These are phyloP conservation scores for Eumaeus atala DNA, from an alignment of 1,140 invertebrate genomes.

Conservation along the genomic window DNA sequence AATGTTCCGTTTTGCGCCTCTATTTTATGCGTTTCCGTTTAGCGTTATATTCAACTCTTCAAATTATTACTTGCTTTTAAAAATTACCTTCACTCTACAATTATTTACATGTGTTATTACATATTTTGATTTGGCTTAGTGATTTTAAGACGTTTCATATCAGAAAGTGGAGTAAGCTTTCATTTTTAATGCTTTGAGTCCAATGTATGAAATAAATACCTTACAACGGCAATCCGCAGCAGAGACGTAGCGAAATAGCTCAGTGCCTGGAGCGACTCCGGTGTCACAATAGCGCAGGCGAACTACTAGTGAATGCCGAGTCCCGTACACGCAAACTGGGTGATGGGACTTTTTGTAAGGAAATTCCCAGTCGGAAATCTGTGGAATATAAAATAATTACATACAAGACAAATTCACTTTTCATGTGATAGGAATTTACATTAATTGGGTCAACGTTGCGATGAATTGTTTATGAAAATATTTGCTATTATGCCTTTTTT, in stretches of 20 bases:
- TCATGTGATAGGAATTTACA: neutral
- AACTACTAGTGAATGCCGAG: constrained; percentile 44
- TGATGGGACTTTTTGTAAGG: constrained; percentile 87
- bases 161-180: constrained; percentile 31
- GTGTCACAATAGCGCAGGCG: constrained; percentile 35
- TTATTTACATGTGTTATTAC: too few relatives aligned
- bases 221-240: constrained; percentile 42
- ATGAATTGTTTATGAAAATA: too few relatives aligned
- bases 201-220: constrained; percentile 20
- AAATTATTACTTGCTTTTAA: too few relatives aligned
- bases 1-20: too few relatives aligned
- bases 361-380: constrained; percentile 86
- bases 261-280: constrained; percentile 30
- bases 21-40: too few relatives aligned
- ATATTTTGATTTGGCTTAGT: too few relatives aligned
- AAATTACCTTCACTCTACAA: too few relatives aligned
- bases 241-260: constrained; percentile 37
- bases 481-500: too few relatives aligned
- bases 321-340: constrained; percentile 85
- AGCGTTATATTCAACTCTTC: too few relatives aligned
- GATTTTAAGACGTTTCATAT: too few relatives aligned
- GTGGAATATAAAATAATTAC: constrained; percentile 43
- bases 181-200: too few relatives aligned
- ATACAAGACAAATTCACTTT: neutral
- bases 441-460: neutral